Conservation (phyloP, 2,797 vertebrate genomes). For the Tenualosa thibaudeaui region DNA sequence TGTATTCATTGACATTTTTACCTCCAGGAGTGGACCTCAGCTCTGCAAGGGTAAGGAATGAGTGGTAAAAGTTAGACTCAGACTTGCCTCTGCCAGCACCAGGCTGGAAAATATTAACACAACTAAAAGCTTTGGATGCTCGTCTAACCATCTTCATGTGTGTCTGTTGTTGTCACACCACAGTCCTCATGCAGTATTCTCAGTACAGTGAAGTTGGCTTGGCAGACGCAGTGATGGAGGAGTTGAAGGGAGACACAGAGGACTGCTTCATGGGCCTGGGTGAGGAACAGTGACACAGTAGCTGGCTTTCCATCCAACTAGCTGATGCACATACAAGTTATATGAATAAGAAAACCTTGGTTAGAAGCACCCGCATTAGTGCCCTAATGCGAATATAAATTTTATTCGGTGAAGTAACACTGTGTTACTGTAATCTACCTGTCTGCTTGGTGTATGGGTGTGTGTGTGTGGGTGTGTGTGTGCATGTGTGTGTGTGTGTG, state of each 20-base stretch:
- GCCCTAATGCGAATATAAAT: too few species aligned
- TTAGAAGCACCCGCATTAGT: too few species aligned
- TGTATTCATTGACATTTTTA: slow-evolving; percentile 78
- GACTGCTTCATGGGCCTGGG: slow-evolving; percentile 73
- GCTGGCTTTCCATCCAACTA: neutral
- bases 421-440: too few species aligned
- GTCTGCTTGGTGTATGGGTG: neutral
- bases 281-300: slow-evolving; percentile 52
- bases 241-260: slow-evolving; percentile 74
- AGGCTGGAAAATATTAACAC: neutral
- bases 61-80: neutral
- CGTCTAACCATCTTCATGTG: neutral
- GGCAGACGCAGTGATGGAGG: slow-evolving; percentile 65
- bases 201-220: slow-evolving; percentile 67
- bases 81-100: neutral
- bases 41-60: slow-evolving; percentile 79
- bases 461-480: slow-evolving; percentile 13
- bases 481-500: neutral
- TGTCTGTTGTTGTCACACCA: neutral
- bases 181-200: slow-evolving; percentile 42
- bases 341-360: too few species aligned
- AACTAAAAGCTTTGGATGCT: neutral
- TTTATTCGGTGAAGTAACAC: neutral
- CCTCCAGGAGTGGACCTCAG: slow-evolving; percentile 74
- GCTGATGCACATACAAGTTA: too few species aligned